These are phyloP conservation scores for Papilio elwesi DNA, from an alignment of 2,888 invertebrate species.

Conservation along the genomic window DNA sequence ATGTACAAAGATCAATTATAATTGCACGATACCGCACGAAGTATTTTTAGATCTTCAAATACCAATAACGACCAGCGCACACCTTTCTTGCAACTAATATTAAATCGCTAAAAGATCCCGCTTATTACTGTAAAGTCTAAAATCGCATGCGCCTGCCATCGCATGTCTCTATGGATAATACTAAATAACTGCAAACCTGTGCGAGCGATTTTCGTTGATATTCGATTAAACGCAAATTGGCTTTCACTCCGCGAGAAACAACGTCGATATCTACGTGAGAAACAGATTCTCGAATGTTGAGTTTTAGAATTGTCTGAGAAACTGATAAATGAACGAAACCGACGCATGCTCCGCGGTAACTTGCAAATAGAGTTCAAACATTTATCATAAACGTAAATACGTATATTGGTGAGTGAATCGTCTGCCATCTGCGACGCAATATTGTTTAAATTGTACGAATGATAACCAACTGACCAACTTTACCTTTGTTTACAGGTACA, in stretches of 20 bases:
- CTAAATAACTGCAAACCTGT: constrained; percentile 24
- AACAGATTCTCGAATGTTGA: constrained; percentile 36
- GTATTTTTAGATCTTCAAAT: constrained; percentile 33
- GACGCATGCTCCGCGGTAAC: constrained; percentile 16
- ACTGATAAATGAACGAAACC: constrained; percentile 20
- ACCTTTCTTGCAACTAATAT: constrained; percentile 28
- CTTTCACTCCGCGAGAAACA: constrained; percentile 38
- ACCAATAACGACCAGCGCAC: constrained; percentile 20
- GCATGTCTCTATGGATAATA: constrained; percentile 32
- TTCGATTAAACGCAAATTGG: constrained; percentile 41
- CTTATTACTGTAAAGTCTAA: constrained; percentile 28
- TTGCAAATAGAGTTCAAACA: constrained; percentile 21
- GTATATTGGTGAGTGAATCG: constrained; percentile 11
- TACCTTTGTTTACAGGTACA: constrained; percentile 76
- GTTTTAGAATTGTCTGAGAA: constrained; percentile 32
- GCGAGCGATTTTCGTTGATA: constrained; percentile 39
- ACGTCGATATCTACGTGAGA: constrained; percentile 39
- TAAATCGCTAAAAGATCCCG: constrained; percentile 34
- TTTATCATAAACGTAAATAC: constrained; percentile 16
- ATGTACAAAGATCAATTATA: constrained; percentile 13
- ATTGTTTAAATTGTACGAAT: constrained; percentile 47
- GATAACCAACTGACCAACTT: constrained; percentile 59
- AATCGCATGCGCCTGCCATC: constrained; percentile 22
- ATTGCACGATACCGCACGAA: constrained; percentile 3
- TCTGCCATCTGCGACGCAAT: constrained; percentile 41